Evolutionary conservation across 2,888 invertebrate species (phyloP).

Genomic region (Crossocerus cetratus): DNA sequence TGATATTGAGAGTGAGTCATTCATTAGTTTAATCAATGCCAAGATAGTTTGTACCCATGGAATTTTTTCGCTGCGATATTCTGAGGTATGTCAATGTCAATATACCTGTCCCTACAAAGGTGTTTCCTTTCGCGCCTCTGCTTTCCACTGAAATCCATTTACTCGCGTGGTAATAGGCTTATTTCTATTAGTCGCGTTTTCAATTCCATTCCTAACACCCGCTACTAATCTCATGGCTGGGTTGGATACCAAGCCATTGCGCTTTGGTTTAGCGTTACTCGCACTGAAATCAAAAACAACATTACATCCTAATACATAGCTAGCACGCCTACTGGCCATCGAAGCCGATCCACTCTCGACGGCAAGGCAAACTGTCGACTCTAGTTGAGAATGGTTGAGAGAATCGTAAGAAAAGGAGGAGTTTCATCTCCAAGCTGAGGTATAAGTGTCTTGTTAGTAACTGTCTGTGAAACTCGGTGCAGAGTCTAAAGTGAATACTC

Average conservation of each 20-base stretch:
- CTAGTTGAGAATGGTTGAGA: no score
- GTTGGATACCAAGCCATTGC: constrained; percentile 91
- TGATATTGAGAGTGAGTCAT: no score
- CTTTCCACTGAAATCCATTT: constrained; percentile 88
- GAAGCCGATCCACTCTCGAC: no score
- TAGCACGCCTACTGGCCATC: no score
- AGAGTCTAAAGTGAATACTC: no score
- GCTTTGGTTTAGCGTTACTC: constrained; percentile 83
- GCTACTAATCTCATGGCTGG: constrained; percentile 90
- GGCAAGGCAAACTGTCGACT: no score
- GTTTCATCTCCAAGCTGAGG: no score
- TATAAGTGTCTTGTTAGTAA: no score
- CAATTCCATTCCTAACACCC: constrained; percentile 86
- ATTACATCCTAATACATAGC: neutral
- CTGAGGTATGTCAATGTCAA: constrained; percentile 27
- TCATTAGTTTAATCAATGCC: no score
- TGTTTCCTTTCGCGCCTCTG: constrained; percentile 84
- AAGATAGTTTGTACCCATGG: no score
- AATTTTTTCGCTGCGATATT: neutral
- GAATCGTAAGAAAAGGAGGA: no score
- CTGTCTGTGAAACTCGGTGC: no score
- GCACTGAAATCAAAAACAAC: constrained; percentile 57
- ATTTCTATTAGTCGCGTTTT: constrained; percentile 79
- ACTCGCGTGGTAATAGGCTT: constrained; percentile 75
- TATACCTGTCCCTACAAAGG: constrained; percentile 80